Percentiles rank a stretch among this genome's conserved stretches.
phyloP scores from a whole-genome alignment of 2,113 vertebrate species.

The Aspiorhynchus laticeps region DNA sequence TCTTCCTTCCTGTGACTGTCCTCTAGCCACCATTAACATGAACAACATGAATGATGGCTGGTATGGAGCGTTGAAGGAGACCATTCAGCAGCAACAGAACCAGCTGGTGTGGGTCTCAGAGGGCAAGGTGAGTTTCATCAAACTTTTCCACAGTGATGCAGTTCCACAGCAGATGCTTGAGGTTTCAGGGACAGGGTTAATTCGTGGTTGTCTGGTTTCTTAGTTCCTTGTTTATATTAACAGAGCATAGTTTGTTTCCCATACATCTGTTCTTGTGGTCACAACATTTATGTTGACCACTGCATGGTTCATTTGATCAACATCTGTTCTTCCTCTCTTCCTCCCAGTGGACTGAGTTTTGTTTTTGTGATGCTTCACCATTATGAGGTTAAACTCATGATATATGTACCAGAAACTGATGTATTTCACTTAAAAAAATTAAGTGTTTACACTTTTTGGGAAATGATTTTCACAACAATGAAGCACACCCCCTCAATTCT shows the following conservation, averaged over 20 bases:
- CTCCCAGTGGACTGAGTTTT: not conserved
- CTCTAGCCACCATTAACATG: conserved; percentile 94
- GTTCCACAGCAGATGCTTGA: not conserved
- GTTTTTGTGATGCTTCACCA: not conserved
- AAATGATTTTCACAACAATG: not conserved
- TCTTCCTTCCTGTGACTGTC: not conserved
- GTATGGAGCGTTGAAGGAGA: conserved; percentile 96
- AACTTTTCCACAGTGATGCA: not conserved
- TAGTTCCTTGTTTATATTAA: not conserved
- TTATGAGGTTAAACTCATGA: not conserved
- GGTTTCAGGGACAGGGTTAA: not conserved
- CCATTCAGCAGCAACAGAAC: conserved; percentile 94
- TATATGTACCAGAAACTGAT: not conserved
- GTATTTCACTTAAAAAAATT: not conserved
- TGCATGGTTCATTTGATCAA: not conserved
- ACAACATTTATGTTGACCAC: not conserved
- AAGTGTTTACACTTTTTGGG: not conserved
- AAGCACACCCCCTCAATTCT: not conserved
- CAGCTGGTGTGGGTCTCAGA: conserved; percentile 99
- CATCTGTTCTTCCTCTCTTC: not conserved
- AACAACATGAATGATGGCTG: conserved; percentile 98
- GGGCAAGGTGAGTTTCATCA: conserved; percentile 86
- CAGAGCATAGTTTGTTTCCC: not conserved
- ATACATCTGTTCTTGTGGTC: not conserved
- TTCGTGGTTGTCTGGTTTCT: not conserved